A percentile compares a stretch with the other conserved stretches of the same genome.
Evolutionary conservation across 2,888 invertebrate species (phyloP).

Genomic region (Leptarthrus brevirostris): DNA sequence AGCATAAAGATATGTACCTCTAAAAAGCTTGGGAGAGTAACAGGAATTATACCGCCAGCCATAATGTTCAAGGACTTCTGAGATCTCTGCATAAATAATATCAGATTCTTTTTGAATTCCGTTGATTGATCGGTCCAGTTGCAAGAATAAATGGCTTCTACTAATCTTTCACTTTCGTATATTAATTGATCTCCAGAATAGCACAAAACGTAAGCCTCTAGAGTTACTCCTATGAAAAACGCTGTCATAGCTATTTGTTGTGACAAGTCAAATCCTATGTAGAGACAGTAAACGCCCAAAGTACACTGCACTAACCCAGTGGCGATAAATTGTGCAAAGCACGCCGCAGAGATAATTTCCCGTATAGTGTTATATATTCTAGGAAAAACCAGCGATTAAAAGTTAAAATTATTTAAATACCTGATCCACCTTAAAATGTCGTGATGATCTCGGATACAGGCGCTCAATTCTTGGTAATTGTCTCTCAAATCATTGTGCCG

Average conservation of each 20-base stretch:
- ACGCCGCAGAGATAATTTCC: conserved; percentile 68
- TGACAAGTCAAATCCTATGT: conserved; percentile 63
- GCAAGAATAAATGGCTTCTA: conserved; percentile 69
- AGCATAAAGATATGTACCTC: conserved; percentile 62
- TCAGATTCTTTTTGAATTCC: conserved; percentile 66
- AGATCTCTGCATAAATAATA: conserved; percentile 69
- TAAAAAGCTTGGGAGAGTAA: conserved; percentile 70
- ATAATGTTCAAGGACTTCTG: conserved; percentile 69
- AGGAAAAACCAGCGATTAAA: conserved; percentile 54
- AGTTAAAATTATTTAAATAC: neutral
- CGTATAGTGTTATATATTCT: conserved; percentile 69
- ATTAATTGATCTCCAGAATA: conserved; percentile 71
- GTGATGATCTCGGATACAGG: conserved; percentile 61
- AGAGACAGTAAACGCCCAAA: conserved; percentile 68
- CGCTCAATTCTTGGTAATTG: conserved; percentile 56
- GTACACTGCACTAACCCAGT: conserved; percentile 66
- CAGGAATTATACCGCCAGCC: conserved; percentile 70
- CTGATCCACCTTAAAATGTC: conserved; percentile 58
- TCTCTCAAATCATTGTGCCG: conserved; percentile 17
- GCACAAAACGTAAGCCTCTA: conserved; percentile 70
- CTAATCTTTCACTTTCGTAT: conserved; percentile 68
- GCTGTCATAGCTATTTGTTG: conserved; percentile 53
- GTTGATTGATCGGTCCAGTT: conserved; percentile 70
- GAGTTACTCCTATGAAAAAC: conserved; percentile 68
- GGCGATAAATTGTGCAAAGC: conserved; percentile 70